These are phyloP conservation scores for Vidua macroura DNA, from an alignment of 2,113 vertebrate species.

Conservation along the genomic window DNA sequence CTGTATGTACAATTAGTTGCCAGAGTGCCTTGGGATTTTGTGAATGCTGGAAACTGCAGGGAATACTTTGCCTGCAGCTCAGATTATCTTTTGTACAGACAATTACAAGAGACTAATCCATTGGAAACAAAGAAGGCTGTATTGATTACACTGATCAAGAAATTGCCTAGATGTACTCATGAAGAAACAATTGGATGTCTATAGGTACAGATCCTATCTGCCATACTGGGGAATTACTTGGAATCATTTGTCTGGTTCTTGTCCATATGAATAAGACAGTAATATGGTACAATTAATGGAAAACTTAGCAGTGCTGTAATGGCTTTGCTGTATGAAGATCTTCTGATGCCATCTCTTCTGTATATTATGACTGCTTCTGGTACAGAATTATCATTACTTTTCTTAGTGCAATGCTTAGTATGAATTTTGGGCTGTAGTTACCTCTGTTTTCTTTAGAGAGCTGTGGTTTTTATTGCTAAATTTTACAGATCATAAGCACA, in stretches of 20 bases:
- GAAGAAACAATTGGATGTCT: neutral
- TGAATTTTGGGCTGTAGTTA: neutral
- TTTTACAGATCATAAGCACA: constrained; percentile 83
- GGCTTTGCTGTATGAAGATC: neutral
- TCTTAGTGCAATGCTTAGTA: neutral
- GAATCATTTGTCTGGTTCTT: neutral
- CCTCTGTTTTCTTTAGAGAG: neutral
- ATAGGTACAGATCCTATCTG: neutral
- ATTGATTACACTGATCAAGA: neutral
- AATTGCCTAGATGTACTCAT: neutral
- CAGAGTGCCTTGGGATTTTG: neutral
- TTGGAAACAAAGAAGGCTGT: neutral
- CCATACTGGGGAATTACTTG: neutral
- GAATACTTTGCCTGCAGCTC: neutral
- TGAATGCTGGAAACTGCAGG: neutral
- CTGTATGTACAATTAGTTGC: neutral
- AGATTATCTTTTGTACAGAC: neutral
- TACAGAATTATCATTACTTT: neutral
- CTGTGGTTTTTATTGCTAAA: neutral
- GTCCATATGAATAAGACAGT: neutral
- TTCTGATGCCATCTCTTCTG: neutral
- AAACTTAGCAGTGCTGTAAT: neutral
- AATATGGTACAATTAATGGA: neutral
- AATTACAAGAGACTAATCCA: neutral
- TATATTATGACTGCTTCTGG: neutral